These are phyloP conservation scores for Neoitamus cyanurus DNA, from an alignment of 2,888 invertebrate species.

Conservation along the genomic window DNA sequence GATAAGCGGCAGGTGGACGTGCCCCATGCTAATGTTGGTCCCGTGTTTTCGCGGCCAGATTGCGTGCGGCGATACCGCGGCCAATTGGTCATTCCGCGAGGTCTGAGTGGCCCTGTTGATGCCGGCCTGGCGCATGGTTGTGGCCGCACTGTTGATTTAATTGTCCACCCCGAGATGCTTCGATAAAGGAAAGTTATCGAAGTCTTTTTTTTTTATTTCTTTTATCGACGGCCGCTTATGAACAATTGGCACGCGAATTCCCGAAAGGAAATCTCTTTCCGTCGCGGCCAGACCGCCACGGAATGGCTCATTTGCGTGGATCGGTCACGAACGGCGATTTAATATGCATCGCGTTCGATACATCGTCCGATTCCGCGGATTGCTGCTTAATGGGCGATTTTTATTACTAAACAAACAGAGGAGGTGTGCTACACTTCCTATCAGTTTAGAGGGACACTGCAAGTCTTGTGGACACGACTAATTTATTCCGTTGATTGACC, in stretches of 20 bases:
- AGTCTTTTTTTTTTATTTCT: conserved; percentile 23
- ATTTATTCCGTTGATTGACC: background rate
- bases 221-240: conserved; percentile 39
- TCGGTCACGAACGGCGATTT: conserved; percentile 22
- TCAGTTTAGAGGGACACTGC: background rate
- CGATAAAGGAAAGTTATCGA: conserved; percentile 40
- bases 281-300: background rate
- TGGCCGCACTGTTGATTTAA: conserved; percentile 21
- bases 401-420: background rate
- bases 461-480: background rate
- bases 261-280: conserved; percentile 13
- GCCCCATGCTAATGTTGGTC: background rate
- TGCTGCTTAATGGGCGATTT: background rate
- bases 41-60: conserved; percentile 2
- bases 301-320: conserved; percentile 14
- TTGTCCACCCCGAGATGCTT: conserved; percentile 22
- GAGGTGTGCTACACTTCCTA: background rate
- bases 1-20: conserved; percentile 13
- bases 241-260: conserved; percentile 42
- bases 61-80: conserved; percentile 7
- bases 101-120: background rate
- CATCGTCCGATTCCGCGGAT: background rate
- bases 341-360: conserved; percentile 23
- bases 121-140: background rate
- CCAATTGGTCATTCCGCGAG: conserved; percentile 21